Conservation (phyloP, 2,113 vertebrate genomes). For the Melanostigma gelatinosum region DNA sequence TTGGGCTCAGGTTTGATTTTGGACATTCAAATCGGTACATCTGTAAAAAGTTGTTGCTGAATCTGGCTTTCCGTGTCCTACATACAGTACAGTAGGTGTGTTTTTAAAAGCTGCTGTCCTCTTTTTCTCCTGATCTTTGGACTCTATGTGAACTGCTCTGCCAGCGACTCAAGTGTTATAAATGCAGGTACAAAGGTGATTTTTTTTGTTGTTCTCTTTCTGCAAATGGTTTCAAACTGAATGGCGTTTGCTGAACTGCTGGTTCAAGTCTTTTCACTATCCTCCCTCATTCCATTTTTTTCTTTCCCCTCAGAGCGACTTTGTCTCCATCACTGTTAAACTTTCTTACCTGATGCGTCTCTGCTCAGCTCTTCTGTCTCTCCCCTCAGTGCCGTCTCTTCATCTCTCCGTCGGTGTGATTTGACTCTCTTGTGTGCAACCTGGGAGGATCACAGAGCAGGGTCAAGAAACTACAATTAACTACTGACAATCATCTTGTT, state of each 20-base stretch:
- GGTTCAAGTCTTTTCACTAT: not conserved
- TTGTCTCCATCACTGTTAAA: not conserved
- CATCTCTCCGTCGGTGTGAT: conserved; percentile 65
- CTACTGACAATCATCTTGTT: not conserved
- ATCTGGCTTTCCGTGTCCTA: not conserved
- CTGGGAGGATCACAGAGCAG: conserved; percentile 36
- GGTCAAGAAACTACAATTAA: not conserved
- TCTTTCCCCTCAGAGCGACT: not conserved
- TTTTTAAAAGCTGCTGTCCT: conserved; percentile 18
- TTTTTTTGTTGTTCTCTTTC: not conserved
- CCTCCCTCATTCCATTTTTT: not conserved
- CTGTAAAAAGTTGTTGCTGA: not conserved
- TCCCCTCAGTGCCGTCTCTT: conserved; percentile 48
- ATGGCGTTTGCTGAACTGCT: too few species aligned
- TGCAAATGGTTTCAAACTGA: not conserved
- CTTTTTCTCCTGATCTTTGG: conserved; percentile 65
- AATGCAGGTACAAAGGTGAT: conserved; percentile 63
- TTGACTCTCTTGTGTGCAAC: conserved; percentile 67
- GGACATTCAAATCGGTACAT: not conserved
- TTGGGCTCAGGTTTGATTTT: not conserved
- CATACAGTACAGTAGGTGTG: not conserved
- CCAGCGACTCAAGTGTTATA: conserved; percentile 42
- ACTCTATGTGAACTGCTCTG: conserved; percentile 36
- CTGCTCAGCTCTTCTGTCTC: not conserved
- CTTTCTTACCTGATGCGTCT: conserved; percentile 47